Evolutionary conservation across 2,888 invertebrate genomes (phyloP).

Genomic region (Eurois occulta): DNA sequence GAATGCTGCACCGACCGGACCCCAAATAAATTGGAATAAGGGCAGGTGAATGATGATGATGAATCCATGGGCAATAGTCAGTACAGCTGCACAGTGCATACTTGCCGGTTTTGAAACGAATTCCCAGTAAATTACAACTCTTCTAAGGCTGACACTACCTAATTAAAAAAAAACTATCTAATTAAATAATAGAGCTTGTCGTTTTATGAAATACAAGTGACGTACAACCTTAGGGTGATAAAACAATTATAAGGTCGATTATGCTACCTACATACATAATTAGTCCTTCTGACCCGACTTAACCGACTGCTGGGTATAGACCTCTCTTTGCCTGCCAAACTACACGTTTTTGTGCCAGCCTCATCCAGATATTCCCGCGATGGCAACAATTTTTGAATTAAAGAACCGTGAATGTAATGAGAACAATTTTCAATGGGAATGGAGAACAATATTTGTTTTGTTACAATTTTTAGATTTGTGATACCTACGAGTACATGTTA

Average conservation of each 20-base stretch:
- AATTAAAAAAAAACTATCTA: no score
- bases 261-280: no score
- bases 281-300: no score
- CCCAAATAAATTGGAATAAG: background rate
- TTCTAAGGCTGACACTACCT: background rate
- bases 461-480: no score
- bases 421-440: no score
- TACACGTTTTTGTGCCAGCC: no score
- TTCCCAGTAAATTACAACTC: background rate
- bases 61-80: background rate
- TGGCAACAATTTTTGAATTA: no score
- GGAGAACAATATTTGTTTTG: no score
- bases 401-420: background rate
- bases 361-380: no score
- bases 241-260: background rate
- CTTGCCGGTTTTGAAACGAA: background rate
- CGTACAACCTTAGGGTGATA: background rate
- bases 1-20: background rate
- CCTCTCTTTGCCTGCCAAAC: no score
- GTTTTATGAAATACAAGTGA: background rate
- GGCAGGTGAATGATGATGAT: background rate
- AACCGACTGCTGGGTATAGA: no score
- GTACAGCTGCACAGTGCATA: background rate
- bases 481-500: no score
- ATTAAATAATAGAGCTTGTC: background rate